phyloP scores from a whole-genome alignment of 1,140 invertebrate species.

The Sarcophaga peregrina region DNA sequence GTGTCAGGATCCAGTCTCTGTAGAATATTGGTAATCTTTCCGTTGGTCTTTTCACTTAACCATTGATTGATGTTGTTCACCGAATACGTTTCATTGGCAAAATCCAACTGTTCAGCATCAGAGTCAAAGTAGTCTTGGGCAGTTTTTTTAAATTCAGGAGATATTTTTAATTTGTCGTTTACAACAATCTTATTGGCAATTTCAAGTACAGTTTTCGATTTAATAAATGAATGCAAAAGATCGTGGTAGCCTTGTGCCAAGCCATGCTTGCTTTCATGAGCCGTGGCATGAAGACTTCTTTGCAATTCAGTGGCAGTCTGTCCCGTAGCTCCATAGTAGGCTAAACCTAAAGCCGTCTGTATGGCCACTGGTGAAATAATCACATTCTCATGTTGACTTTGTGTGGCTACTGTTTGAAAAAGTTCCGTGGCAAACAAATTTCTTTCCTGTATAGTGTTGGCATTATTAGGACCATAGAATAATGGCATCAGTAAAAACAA shows the following conservation, averaged over 20 bases:
- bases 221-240: constrained; percentile 61
- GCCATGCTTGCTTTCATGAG: constrained; percentile 59
- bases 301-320: constrained; percentile 58
- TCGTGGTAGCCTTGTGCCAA: constrained; percentile 60
- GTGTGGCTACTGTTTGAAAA: constrained; percentile 61
- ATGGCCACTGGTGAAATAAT: constrained; percentile 63
- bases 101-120: constrained; percentile 69
- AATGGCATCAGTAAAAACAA: neutral
- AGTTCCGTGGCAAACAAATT: constrained; percentile 63
- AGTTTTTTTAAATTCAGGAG: constrained; percentile 55
- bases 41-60: constrained; percentile 73
- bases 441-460: constrained; percentile 59
- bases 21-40: constrained; percentile 74
- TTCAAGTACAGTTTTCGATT: constrained; percentile 61
- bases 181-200: constrained; percentile 64
- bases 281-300: constrained; percentile 59
- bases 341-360: constrained; percentile 59
- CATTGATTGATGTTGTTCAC: constrained; percentile 73
- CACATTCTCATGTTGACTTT: constrained; percentile 62
- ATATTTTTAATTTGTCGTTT: constrained; percentile 55
- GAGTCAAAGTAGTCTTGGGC: constrained; percentile 64
- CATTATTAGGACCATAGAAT: neutral
- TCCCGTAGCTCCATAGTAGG: constrained; percentile 62
- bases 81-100: constrained; percentile 65
- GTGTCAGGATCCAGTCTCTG: constrained; percentile 65